These are phyloP conservation scores for Aphelenchoides fujianensis DNA, from an alignment of 1,140 invertebrate species.

Conservation along the genomic window DNA sequence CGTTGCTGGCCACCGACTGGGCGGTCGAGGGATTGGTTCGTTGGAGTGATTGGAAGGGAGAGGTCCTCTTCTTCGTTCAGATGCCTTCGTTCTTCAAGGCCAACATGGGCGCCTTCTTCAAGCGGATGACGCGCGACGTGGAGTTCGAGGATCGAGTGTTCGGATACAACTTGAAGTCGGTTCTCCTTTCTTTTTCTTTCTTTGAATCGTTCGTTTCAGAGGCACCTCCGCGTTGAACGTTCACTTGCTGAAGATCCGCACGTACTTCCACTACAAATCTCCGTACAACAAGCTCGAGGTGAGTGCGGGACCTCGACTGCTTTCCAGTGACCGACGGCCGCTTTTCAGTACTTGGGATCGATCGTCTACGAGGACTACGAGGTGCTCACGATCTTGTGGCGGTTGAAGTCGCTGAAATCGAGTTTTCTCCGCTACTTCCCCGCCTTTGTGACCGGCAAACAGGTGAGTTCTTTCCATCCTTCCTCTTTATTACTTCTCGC, in stretches of 20 bases:
- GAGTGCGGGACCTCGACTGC: neutral
- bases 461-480: constrained; percentile 16
- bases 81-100: constrained; percentile 19
- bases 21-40: constrained; percentile 17
- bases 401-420: constrained; percentile 19
- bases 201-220: neutral
- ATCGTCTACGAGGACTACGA: constrained; percentile 26
- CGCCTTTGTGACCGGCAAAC: constrained; percentile 27
- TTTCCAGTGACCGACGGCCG: no score
- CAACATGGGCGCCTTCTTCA: constrained; percentile 16
- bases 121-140: constrained; percentile 18
- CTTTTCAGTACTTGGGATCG: constrained; percentile 27
- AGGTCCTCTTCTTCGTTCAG: constrained; percentile 6
- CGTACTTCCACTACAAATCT: constrained; percentile 37
- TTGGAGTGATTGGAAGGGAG: no score
- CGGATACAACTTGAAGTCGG: constrained; percentile 17
- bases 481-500: neutral
- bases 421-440: constrained; percentile 28
- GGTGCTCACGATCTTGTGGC: constrained; percentile 32
- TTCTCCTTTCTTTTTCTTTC: no score
- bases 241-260: constrained; percentile 31
- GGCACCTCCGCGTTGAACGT: constrained; percentile 15
- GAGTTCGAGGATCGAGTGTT: constrained; percentile 26
- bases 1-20: constrained; percentile 22
- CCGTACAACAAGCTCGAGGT: constrained; percentile 36